Conservation (phyloP, 2,888 invertebrate species). For the Trissonchulus latispiculum region DNA sequence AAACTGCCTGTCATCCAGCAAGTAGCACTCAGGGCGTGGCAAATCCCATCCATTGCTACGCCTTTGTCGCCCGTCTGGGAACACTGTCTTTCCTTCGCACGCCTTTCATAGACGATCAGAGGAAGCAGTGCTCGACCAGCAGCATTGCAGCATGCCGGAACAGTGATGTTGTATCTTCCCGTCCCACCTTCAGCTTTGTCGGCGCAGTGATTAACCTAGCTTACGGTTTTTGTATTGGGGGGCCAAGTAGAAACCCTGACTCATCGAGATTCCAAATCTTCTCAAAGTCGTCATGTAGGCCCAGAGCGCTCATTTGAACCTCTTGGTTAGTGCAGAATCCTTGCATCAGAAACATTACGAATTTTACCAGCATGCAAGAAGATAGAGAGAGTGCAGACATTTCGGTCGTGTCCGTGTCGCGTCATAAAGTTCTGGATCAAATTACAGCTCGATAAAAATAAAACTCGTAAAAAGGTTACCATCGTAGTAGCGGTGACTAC, state of each 20-base stretch:
- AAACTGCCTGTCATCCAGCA: background rate
- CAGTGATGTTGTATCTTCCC: background rate
- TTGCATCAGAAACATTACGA: background rate
- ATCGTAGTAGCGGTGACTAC: too few relatives aligned
- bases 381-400: too few relatives aligned
- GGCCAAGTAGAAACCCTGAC: background rate
- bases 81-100: background rate
- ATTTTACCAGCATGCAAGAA: conserved; percentile 2
- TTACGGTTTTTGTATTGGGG: background rate
- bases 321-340: background rate
- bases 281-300: background rate
- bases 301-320: background rate
- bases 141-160: background rate
- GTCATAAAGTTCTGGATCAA: too few relatives aligned
- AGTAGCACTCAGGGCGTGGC: background rate
- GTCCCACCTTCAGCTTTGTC: conserved; percentile 3
- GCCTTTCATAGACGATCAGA: background rate
- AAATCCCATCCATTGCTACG: background rate
- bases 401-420: too few relatives aligned
- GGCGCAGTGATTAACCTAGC: background rate
- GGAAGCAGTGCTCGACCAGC: background rate
- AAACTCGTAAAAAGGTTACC: too few relatives aligned
- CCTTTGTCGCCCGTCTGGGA: background rate
- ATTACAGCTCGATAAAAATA: too few relatives aligned
- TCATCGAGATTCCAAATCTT: conserved; percentile 3